These are phyloP conservation scores for Pyrrhia umbra DNA, from an alignment of 2,888 invertebrate species.

Conservation along the genomic window DNA sequence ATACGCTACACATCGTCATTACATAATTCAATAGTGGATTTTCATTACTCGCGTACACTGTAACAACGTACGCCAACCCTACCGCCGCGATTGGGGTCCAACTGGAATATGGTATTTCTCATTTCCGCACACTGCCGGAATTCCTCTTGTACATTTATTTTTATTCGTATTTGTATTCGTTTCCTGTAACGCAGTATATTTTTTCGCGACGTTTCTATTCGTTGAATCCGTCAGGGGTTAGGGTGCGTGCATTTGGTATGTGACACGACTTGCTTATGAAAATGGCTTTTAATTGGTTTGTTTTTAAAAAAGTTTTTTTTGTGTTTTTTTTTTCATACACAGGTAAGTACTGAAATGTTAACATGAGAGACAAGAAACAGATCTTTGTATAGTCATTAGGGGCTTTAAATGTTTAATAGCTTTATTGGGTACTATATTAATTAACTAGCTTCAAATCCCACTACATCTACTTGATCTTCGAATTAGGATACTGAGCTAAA, in stretches of 20 bases:
- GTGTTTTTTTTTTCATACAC: conserved; percentile 21
- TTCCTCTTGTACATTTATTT: conserved; percentile 84
- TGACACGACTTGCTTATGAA: conserved; percentile 1
- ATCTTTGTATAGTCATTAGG: too few relatives aligned
- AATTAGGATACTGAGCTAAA: too few relatives aligned
- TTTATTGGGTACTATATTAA: too few relatives aligned
- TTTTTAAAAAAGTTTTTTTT: neutral
- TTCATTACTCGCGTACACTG: conserved; percentile 44
- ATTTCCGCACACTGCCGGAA: conserved; percentile 80
- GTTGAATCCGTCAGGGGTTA: conserved; percentile 58
- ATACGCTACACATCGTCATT: conserved; percentile 19
- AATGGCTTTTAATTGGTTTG: neutral
- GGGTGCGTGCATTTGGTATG: conserved; percentile 61
- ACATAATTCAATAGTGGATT: conserved; percentile 49
- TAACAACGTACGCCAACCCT: conserved; percentile 64
- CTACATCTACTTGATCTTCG: too few relatives aligned
- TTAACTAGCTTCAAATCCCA: too few relatives aligned
- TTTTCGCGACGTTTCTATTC: conserved; percentile 82
- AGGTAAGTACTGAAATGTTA: too few relatives aligned
- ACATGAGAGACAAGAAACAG: too few relatives aligned
- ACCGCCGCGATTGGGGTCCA: conserved; percentile 70
- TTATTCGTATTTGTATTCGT: conserved; percentile 88
- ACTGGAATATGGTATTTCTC: conserved; percentile 85
- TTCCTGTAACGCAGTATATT: conserved; percentile 84
- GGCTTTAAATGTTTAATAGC: too few relatives aligned